Evolutionary conservation across 2,113 vertebrate species (phyloP).

Genomic region (Amazona vittata): DNA sequence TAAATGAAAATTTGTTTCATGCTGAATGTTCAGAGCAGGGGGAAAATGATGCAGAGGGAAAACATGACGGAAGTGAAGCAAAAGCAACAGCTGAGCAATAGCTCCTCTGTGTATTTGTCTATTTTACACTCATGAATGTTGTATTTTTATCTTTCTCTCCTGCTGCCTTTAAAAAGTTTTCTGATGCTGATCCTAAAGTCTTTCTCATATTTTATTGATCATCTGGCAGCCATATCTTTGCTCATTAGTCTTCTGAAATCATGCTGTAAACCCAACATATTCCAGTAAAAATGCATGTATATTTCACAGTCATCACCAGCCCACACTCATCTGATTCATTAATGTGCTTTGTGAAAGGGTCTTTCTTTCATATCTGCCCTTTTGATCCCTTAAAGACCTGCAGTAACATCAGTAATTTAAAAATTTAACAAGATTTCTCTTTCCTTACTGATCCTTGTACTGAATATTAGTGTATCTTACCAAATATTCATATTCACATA

Average conservation of each 20-base stretch:
- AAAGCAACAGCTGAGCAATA: not conserved
- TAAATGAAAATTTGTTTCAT: not conserved
- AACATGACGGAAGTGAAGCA: not conserved
- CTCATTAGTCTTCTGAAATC: constrained; percentile 29
- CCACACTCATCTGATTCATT: not conserved
- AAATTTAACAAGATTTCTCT: not conserved
- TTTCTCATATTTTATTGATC: constrained; percentile 54
- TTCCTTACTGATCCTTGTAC: not conserved
- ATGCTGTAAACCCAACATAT: not conserved
- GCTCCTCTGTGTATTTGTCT: not conserved
- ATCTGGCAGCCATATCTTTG: constrained; percentile 18
- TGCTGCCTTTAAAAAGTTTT: constrained; percentile 24
- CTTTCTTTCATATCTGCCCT: not conserved
- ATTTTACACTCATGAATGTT: not conserved
- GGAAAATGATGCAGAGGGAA: not conserved
- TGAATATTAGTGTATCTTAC: not conserved
- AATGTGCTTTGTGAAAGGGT: not conserved
- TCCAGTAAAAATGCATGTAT: constrained; percentile 6
- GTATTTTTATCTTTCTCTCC: not conserved
- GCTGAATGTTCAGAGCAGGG: not conserved
- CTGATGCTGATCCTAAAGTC: constrained; percentile 35
- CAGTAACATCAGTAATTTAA: not conserved
- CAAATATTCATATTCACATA: not conserved
- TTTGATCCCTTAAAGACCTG: not conserved
- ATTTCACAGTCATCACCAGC: not conserved